These are phyloP conservation scores for Drosophila lutescens DNA, from an alignment of 2,888 invertebrate genomes.

Conservation along the genomic window DNA sequence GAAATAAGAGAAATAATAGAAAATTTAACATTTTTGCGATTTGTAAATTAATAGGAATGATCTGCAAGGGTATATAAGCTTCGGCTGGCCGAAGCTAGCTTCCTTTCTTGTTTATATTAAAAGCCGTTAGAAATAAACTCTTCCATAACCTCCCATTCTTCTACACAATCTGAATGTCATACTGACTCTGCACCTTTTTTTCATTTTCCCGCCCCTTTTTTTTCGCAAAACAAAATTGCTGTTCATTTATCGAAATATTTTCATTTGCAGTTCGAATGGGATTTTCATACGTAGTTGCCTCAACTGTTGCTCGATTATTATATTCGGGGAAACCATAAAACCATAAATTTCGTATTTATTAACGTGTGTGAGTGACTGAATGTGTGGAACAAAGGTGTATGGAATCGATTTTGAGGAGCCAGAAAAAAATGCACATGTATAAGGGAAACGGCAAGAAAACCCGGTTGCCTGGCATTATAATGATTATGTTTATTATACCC, in stretches of 20 bases:
- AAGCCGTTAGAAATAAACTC: neutral
- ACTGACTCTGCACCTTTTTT: conserved; percentile 6
- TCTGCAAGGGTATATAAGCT: too few species aligned
- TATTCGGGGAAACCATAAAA: conserved; percentile 46
- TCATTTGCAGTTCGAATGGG: conserved; percentile 14
- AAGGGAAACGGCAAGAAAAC: neutral
- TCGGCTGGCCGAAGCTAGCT: too few species aligned
- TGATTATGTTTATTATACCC: conserved; percentile 54
- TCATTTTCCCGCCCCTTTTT: conserved; percentile 3
- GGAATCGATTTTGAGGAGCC: conserved; percentile 30
- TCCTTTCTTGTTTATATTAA: too few species aligned
- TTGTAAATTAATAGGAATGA: too few species aligned
- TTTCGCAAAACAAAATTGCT: neutral
- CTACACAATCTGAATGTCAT: conserved; percentile 4
- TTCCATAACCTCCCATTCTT: neutral
- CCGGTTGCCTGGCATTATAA: conserved; percentile 24
- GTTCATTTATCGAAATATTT: conserved; percentile 20
- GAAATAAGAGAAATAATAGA: too few species aligned
- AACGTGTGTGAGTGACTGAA: conserved; percentile 11
- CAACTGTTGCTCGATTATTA: conserved; percentile 26
- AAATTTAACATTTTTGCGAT: too few species aligned
- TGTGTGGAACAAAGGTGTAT: conserved; percentile 25
- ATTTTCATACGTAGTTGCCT: conserved; percentile 17
- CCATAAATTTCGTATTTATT: conserved; percentile 53
- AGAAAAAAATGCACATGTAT: neutral